Conservation (phyloP, 2,113 vertebrate genomes). For the Austrofundulus limnaeus region DNA sequence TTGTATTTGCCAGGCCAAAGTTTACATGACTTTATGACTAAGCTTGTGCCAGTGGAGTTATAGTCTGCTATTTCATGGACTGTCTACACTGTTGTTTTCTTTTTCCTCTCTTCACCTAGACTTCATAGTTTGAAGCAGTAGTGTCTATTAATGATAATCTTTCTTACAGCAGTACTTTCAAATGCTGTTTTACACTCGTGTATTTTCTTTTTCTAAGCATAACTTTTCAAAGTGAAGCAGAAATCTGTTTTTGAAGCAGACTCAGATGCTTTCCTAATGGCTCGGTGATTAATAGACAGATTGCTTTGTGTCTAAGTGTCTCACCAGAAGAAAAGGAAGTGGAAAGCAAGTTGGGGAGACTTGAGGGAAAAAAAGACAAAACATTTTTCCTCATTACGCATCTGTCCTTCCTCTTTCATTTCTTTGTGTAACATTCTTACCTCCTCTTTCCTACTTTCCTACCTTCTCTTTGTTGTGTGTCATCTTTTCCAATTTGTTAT, state of each 20-base stretch:
- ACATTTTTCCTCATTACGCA: neutral
- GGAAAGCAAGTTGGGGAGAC: conserved; percentile 14
- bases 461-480: conserved; percentile 21
- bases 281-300: conserved; percentile 24
- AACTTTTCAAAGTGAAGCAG: no score
- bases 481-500: conserved; percentile 42
- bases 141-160: no score
- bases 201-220: no score
- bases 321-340: conserved; percentile 25
- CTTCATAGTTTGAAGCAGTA: no score
- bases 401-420: conserved; percentile 16
- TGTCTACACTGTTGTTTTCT: no score
- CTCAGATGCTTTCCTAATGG: no score
- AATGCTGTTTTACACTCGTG: no score
- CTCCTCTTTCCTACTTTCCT: neutral
- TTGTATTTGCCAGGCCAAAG: conserved; percentile 38
- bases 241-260: no score
- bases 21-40: conserved; percentile 47
- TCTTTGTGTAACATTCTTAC: conserved; percentile 27
- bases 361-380: conserved; percentile 10
- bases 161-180: no score
- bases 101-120: no score
- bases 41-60: conserved; percentile 48
- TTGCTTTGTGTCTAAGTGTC: conserved; percentile 9
- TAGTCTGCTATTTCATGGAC: conserved; percentile 45